These are phyloP conservation scores for Falcunculus frontatus DNA, from an alignment of 2,113 vertebrate species.

Conservation along the genomic window DNA sequence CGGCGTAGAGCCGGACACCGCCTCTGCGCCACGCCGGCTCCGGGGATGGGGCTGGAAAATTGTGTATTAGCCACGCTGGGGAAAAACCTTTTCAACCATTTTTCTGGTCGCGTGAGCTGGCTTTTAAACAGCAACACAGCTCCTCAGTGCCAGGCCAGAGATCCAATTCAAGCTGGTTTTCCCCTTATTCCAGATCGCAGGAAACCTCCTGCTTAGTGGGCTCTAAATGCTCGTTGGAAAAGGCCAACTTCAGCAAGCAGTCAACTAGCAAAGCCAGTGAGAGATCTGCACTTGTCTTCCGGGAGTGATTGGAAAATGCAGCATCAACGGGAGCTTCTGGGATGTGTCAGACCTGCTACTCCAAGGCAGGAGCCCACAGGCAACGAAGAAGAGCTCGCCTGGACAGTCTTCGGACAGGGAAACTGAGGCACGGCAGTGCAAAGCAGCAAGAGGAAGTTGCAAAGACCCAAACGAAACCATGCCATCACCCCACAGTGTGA, in stretches of 20 bases:
- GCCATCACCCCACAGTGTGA: rapidly evolving
- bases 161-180: not conserved
- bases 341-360: not conserved
- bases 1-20: not conserved
- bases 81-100: not conserved
- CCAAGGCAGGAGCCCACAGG: not conserved
- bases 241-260: not conserved
- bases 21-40: not conserved
- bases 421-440: not conserved
- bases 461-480: not conserved
- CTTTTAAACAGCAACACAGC: not conserved
- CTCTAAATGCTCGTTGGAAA: not conserved
- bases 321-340: not conserved
- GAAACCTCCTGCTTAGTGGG: not conserved
- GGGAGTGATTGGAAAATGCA: not conserved
- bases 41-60: not conserved
- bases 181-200: not conserved
- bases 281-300: not conserved
- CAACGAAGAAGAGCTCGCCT: too few species aligned
- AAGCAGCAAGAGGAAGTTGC: not conserved
- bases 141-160: not conserved
- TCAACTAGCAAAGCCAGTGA: not conserved
- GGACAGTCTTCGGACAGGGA: not conserved
- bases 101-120: not conserved
- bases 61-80: rapidly evolving